phyloP scores from a whole-genome alignment of 2,888 invertebrate genomes.

The Conus canariensis region DNA sequence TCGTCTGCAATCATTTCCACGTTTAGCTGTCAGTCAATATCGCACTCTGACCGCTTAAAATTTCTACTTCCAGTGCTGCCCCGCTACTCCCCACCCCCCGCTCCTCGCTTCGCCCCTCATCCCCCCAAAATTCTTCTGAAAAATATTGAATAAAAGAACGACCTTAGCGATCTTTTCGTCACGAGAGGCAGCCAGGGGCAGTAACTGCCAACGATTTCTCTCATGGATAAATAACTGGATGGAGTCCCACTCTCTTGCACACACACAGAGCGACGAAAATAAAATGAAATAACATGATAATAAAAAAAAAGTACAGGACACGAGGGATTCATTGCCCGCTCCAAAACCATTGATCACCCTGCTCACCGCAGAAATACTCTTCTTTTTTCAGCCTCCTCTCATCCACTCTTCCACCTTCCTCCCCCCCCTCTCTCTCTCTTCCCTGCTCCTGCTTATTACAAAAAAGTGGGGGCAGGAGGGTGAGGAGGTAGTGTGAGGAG shows the following conservation, averaged over 20 bases:
- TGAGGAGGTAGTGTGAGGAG: no score
- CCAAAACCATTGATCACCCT: no score
- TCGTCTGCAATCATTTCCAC: neutral
- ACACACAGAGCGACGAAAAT: neutral
- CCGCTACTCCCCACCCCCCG: no score
- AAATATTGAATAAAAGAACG: neutral
- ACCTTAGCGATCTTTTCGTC: neutral
- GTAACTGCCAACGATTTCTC: neutral
- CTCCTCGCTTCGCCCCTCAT: no score
- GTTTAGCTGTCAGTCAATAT: neutral
- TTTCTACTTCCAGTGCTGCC: no score
- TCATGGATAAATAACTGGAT: neutral
- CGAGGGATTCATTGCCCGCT: no score
- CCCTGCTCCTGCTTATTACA: neutral
- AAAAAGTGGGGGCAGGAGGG: neutral
- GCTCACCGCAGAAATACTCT: neutral
- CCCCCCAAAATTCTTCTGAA: neutral
- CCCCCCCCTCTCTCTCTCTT: neutral
- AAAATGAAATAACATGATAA: neutral
- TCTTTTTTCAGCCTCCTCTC: neutral
- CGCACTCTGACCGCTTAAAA: neutral
- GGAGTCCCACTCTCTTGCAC: neutral
- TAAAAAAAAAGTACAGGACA: neutral
- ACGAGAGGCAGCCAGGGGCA: conserved; percentile 18
- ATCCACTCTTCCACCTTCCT: neutral